A percentile compares a stretch with the other conserved stretches of the same genome.
phyloP scores from a whole-genome alignment of 2,888 invertebrate species.

The Acleris sparsana region DNA sequence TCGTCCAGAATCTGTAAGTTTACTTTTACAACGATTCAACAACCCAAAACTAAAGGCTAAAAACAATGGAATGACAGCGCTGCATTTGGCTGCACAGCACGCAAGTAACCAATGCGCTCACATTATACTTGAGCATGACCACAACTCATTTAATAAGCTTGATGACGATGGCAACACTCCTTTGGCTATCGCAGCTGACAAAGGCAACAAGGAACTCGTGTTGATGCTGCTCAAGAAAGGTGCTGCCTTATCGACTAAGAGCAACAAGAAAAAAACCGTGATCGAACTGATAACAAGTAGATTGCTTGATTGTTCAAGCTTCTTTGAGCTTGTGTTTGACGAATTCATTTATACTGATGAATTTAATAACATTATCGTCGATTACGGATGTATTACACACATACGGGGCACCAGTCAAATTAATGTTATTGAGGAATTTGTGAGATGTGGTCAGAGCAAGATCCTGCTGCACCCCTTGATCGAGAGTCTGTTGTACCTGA shows the following conservation, averaged over 20 bases:
- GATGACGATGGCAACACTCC: not conserved
- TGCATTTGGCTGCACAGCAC: not conserved
- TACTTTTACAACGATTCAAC: slow-evolving; percentile 3
- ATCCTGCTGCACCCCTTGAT: slow-evolving; percentile 11
- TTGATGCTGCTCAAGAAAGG: slow-evolving; percentile 2
- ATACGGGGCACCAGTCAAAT: slow-evolving; percentile 1
- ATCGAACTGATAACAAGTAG: not conserved
- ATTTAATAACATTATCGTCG: not conserved
- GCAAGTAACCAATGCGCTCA: not conserved
- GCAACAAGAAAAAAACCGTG: not conserved
- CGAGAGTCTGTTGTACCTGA: slow-evolving; percentile 13
- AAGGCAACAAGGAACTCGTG: not conserved
- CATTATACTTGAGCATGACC: not conserved
- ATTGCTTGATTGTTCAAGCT: not conserved
- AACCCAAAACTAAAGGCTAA: not conserved
- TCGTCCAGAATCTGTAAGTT: not conserved
- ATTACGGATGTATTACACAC: not conserved
- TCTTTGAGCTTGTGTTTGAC: slow-evolving; percentile 2
- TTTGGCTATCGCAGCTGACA: not conserved
- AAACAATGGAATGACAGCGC: not conserved
- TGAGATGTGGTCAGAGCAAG: slow-evolving; percentile 11
- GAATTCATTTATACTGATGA: not conserved
- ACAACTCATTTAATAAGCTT: not conserved
- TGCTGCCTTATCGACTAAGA: not conserved
- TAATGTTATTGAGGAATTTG: slow-evolving; percentile 16